Base-by-base conservation (phyloP, 64 coral and sea anemone genomes). In the Stylophora pistillata region DNA sequence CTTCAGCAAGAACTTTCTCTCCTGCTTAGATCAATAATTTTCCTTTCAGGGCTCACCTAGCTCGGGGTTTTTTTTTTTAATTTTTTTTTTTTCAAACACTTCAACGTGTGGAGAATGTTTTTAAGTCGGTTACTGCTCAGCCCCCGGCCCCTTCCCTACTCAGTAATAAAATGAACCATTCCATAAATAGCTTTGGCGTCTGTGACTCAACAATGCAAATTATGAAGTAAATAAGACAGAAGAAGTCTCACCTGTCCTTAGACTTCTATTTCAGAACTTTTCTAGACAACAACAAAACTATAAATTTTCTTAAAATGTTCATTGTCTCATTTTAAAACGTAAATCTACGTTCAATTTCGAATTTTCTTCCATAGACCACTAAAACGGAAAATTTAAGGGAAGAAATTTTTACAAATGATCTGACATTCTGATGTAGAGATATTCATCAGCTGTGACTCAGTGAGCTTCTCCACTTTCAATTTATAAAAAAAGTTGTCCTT, bases 401-500 rank as follows among this genome's bases (percentile, higher is more conserved):
- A 0, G 64, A 25, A 3, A 68, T 60, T 13, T 28, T 28, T 21
- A 1, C n/a, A 68, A 26, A 33, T 16, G 37, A 4, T 74, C 30
- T 18, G 37, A 74, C 30, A 3, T 74, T 16, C 20, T 54, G 20
- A 53, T 21, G 41, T 23, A 76, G 33, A 21, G 31, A 77, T 16
- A 54, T 2, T 13, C 54, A 53, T 54, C 54, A 77, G 26, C 56
- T 68, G 64, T 4, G 6, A 68, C 64, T 68, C 11, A 25, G 2
- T 25, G 25, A 68, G 21, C 6, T n/a, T n/a, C 10, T 68, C 9
- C 25, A 68, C 23, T 68, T n/a, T 68, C 80, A 28, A 84, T 53
- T 33, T 84, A 60, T 32, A 84, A 37, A 70, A 84, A 30, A 4
- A 84, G 25, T 34, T 84, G 80, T 69, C 62, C 80, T 28, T 84